phyloP scores from a whole-genome alignment of 2,113 vertebrate genomes.

The Poecilia latipinna region DNA sequence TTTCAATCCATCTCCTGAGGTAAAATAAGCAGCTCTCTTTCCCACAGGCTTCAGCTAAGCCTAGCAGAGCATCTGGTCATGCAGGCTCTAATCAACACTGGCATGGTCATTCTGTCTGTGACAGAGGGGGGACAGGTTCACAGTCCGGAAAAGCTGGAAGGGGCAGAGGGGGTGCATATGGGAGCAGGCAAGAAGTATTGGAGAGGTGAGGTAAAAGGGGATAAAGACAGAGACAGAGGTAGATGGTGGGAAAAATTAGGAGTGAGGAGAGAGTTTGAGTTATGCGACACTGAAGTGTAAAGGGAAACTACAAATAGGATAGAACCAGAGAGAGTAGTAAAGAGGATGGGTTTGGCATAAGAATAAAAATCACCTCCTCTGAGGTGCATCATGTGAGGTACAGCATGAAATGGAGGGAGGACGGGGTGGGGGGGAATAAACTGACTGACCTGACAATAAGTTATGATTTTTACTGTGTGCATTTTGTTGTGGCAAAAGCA shows the following conservation, averaged over 20 bases:
- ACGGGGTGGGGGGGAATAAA: not conserved
- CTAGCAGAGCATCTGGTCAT: conserved; percentile 68
- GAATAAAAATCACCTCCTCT: not conserved
- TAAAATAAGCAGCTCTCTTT: conserved; percentile 78
- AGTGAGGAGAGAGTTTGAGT: conserved; percentile 5
- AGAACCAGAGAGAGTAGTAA: not conserved
- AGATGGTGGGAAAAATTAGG: conserved; percentile 11
- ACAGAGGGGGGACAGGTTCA: conserved; percentile 32
- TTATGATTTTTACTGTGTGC: conserved; percentile 14
- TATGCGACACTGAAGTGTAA: not conserved
- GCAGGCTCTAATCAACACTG: conserved; percentile 74
- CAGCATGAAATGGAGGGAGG: not conserved
- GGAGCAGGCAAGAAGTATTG: conserved; percentile 10
- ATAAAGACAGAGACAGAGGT: conserved; percentile 21
- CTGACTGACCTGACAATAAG: conserved; percentile 3
- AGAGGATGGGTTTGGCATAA: conserved; percentile 4
- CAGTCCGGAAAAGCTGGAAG: conserved; percentile 8
- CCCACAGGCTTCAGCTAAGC: conserved; percentile 79
- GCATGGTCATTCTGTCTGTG: conserved; percentile 75
- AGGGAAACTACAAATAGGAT: not conserved
- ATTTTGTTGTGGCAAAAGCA: conserved; percentile 35
- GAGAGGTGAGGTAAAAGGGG: conserved; percentile 1
- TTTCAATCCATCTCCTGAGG: conserved; percentile 77
- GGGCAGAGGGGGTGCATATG: not conserved
- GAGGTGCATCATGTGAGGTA: not conserved